Evolutionary conservation across 64 coral and sea anemone genomes (phyloP), one percentile per base, ranked within the genome.

Genomic region (Montipora foliosa): DNA sequence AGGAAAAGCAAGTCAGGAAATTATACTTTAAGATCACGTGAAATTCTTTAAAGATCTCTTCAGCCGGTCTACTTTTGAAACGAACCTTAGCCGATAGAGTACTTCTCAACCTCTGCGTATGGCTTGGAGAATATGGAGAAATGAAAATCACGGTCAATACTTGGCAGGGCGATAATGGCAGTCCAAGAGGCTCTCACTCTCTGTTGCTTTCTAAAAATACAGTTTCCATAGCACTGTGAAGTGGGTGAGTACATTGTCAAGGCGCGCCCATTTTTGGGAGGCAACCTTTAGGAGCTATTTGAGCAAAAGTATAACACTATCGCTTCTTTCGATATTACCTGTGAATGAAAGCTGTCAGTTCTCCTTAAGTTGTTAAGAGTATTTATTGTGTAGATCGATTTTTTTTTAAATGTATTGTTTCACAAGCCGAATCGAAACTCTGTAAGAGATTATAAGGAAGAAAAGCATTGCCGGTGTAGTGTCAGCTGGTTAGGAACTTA

Each of bases 301-400:
- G 20, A 47, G 4, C 20, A 50, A 16, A 82, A 82, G 58, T 64
- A 67, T 44, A 86, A 71, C 66, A 71, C 16, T 67, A 62, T 86
- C 82, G 62, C 48, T 47, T 86, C 45, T 86, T 71, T 86, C 20
- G 45, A 62, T 64, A 86, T 86, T 25, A 86, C 19, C 62, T 71
- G 64, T 86, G 62, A 86, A 86, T 86, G 82, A 46, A 86, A 86
- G 16, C 82, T 86, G 82, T 70, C 82, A 86, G 66, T 45, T 86
- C 71, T 86, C 49, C 66, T 50, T 86, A 86, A 62, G 67, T 86
- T 25, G 44, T 49, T 86, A 86, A 86, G 82, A 50, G 82, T 71
- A 69, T 86, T 71, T 86, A 71, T 86, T 86, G 82, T 86, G 62
- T 47, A 16, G 9, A 11, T 19, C 7, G 44, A 64, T 70, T 70